Evolutionary conservation across 1,140 invertebrate species (phyloP), one percentile per base, ranked within the genome.

Genomic region (Spodoptera frugiperda): DNA sequence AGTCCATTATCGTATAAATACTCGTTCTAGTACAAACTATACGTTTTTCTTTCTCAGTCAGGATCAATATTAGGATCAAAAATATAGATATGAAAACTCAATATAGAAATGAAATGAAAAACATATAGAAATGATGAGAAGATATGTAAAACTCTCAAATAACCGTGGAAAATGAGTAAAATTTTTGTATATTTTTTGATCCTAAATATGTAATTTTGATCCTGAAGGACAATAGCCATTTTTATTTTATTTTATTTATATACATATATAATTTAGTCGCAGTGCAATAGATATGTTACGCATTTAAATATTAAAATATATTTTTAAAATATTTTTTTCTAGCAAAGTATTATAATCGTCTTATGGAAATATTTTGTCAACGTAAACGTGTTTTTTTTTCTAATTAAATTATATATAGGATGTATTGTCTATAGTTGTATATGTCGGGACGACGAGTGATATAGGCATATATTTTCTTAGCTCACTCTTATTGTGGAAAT

Each of bases 371-470:
- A 78, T 78, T 54, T 80, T 78, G 61, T 79, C 54, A 63, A 77
- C 68, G 53, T 78, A 54, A 39, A 39, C 54, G 48, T 74, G 55
- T 78, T 78, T 78, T 80, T 54, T 71, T 67, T 76, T 76, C 39
- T 80, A 81, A 78, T 79, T 65, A 71, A 76, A 81, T 81, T 79
- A 83, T 80, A 83, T 80, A 81, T 78, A 83, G 67, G 33, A 75
- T 65, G 65, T 80, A 78, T 68, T 72, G 48, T 81, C 57, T 78
- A 78, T 81, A 65, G 61, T n/a, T 61, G 53, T 76, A 61, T 54
- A 25, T 17, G 59, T 76, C 49, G 46, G 44, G 57, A 25, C 51
- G 46, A 49, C 74, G 59, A 74, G 71, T 61, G 55, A 15, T 46
- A 25, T 25, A 2, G 44, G 57, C 59, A 61, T 46, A 14, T 48